Conservation (phyloP, 2,113 vertebrate genomes). For the Pica pica region DNA sequence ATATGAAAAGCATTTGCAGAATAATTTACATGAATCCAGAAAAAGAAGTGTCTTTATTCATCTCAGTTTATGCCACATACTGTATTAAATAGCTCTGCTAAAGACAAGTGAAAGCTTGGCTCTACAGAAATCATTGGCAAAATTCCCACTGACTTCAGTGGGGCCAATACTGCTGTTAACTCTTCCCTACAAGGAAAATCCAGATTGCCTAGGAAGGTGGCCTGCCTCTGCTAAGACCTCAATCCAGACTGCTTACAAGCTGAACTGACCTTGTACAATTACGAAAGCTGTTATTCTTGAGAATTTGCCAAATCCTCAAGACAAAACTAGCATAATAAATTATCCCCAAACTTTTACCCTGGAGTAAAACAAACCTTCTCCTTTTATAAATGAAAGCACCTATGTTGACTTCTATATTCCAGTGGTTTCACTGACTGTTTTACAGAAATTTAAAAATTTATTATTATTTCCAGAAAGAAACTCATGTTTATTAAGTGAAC, state of each 20-base stretch:
- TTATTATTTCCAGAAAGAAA: background rate
- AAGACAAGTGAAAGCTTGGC: background rate
- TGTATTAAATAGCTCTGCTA: background rate
- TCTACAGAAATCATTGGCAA: background rate
- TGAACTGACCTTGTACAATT: background rate
- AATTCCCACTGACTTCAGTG: slow-evolving; percentile 7
- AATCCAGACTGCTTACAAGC: background rate
- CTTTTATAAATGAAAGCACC: background rate
- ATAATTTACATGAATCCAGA: background rate
- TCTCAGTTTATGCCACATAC: background rate
- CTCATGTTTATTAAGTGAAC: background rate
- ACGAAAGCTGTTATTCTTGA: slow-evolving; percentile 15
- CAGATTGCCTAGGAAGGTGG: background rate
- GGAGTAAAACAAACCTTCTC: background rate
- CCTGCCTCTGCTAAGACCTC: background rate
- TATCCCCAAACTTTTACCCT: background rate
- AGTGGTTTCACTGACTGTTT: background rate
- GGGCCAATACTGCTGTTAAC: slow-evolving; percentile 5
- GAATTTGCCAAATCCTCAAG: slow-evolving; percentile 7
- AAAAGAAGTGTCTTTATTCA: background rate
- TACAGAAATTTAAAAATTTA: background rate
- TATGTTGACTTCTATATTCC: background rate
- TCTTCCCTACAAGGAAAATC: slow-evolving; percentile 14
- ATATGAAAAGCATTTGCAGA: background rate
- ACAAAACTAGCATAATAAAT: slow-evolving; percentile 23